Base-by-base conservation (phyloP, 2,113 vertebrate species). In the Sorex araneus region DNA sequence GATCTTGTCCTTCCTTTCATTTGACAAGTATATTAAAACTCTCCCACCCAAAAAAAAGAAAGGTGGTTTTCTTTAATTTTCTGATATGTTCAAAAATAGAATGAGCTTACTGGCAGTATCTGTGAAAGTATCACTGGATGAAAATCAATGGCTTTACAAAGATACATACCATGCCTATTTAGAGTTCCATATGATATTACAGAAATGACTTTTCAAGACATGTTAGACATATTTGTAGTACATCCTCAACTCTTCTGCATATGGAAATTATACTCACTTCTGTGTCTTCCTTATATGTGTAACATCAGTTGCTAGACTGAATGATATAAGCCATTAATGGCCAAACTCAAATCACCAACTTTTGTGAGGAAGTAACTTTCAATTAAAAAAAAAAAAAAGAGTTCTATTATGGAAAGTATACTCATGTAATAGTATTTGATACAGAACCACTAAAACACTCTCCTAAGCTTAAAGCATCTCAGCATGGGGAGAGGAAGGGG, bases 21-120 rank as follows among this genome's bases (percentile, higher is more conserved):
- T 98, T 97, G 97, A 89, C 97, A 92, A 98, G 95, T 97, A 95
- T 98, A 98, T 98, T 97, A 98, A 97, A 97, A 97, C 97, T 89
- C 84, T 91, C 95, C 84, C 71, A 86, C 23, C 19, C 74, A 50
- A 15, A 21, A 23, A 6, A 6, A 19, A 78, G 91, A 76, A 90
- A 85, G 40, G 71, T 67, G 67, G 40, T 92, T 90, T 95, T 87
- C 0, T 92, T 87, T 91, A 32, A 77, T 69, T 76, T 77, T 87
- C 19, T 92, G 12, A 13, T 57, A 69, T 75, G 47, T 40, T 76
- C 30, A 34, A 73, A 90, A 94, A 88, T 43, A 50, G 28, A 84
- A 86, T 63, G 7, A 87, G n/a, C 67, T 84, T 18, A 30, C n/a
- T n/a, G 57, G 16, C 66, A 88, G 70, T 36, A 27, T 63, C 81